Evolutionary conservation across 2,888 invertebrate genomes (phyloP), one percentile per base, ranked within the genome.

Genomic region (Sesia bembeciformis): DNA sequence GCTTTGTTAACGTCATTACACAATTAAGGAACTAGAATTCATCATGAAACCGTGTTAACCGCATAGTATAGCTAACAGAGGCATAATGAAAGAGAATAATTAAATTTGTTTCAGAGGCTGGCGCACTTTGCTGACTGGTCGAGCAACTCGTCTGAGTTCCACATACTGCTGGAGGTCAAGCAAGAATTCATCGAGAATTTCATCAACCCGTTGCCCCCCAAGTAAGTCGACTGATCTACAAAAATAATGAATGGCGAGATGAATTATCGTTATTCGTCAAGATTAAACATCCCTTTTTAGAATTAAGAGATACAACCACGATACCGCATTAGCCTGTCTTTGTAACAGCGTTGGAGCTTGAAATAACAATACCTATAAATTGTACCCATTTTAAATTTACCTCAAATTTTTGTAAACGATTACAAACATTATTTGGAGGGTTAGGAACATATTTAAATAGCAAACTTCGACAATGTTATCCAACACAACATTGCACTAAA

Each of bases 121-220:
- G 92, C 94, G 56, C 93, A 94, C 79, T 94, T 94, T 74, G 93
- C 94, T 51, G 94, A 94, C 76, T 94, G 94, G 94, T 93, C 94
- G 53, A 90, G 87, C 61, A 93, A 93, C 78, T 93, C 93, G 43
- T 91, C 93, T 39, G 94, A 94, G 76, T 94, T 92, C 72, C 92
- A 94, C 74, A 93, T 93, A 62, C 83, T 94, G 56, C 87, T 93
- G 58, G 94, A 94, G 78, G 93, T 94, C 58, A 93, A 94, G 74
- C 87, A 91, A 54, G 94, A 94, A 65, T 93, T 94, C 69, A 90
- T 93, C 56, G 92, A 93, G 55, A 91, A 93, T 62, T 93, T 94
- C 73, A 90, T 94, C 71, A 84, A 86, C 69, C 92, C 91, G 55
- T 76, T 92, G 63, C 90, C 90, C 53, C 56, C 76, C 67, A 90